Evolutionary conservation across 2,888 invertebrate genomes (phyloP).

Genomic region (Tolmerus cingulatus): DNA sequence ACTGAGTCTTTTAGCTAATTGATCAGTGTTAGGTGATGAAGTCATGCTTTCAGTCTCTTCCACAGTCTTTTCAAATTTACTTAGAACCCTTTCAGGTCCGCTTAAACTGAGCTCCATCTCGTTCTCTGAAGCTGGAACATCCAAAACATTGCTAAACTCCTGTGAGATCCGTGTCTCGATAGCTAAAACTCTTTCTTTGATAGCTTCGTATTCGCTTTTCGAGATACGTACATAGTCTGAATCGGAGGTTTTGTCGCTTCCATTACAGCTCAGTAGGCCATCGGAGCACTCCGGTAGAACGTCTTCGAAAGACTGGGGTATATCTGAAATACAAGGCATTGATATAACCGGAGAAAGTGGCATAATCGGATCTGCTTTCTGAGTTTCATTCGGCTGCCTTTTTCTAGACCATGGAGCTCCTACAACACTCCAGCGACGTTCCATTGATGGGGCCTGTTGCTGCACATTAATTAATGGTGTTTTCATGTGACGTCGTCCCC

Average conservation of each 20-base stretch:
- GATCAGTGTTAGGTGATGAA: conserved; percentile 67
- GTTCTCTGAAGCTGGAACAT: conserved; percentile 30
- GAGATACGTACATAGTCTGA: conserved; percentile 75
- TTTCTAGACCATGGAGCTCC: conserved; percentile 54
- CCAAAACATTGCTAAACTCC: conserved; percentile 67
- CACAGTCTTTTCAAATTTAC: conserved; percentile 76
- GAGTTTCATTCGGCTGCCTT: conserved; percentile 16
- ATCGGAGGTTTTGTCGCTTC: conserved; percentile 59
- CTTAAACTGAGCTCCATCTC: conserved; percentile 50
- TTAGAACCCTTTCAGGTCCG: conserved; percentile 73
- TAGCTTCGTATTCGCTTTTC: conserved; percentile 79
- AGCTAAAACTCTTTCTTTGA: conserved; percentile 76
- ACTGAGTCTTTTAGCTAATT: conserved; percentile 74
- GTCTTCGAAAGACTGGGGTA: background rate
- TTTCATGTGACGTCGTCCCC: conserved; percentile 49
- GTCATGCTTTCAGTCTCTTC: conserved; percentile 68
- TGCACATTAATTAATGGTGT: conserved; percentile 25
- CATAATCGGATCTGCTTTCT: conserved; percentile 52
- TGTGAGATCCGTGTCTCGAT: conserved; percentile 76
- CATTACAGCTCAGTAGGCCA: background rate
- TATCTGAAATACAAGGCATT: conserved; percentile 57
- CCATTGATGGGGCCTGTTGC: background rate
- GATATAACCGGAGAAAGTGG: conserved; percentile 64
- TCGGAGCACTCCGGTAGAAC: background rate
- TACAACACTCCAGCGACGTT: conserved; percentile 66